These are phyloP conservation scores for Andricus grossulariae DNA, from an alignment of 1,140 invertebrate species.

Conservation along the genomic window DNA sequence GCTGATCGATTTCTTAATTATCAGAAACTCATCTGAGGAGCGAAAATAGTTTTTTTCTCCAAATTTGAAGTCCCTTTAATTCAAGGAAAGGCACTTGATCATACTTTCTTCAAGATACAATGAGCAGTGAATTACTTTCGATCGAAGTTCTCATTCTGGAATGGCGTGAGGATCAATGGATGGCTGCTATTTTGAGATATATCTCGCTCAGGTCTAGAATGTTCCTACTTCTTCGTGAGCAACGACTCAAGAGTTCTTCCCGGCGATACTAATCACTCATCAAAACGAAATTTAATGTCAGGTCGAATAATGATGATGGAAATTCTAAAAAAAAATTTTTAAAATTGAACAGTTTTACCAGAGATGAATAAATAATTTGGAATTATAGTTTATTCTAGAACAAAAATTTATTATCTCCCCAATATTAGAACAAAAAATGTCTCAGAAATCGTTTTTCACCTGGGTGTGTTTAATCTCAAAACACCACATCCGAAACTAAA, in stretches of 20 bases:
- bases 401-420: not conserved
- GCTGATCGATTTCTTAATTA: not conserved
- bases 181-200: constrained; percentile 62
- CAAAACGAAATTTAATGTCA: constrained; percentile 38
- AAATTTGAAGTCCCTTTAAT: not conserved
- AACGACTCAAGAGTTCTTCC: constrained; percentile 46
- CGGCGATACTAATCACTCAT: constrained; percentile 45
- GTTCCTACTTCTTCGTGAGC: constrained; percentile 46
- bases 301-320: not conserved
- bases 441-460: not conserved
- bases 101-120: not conserved
- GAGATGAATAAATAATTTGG: not conserved
- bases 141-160: constrained; percentile 50
- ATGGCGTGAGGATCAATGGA: constrained; percentile 57
- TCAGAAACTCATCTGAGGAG: constrained; percentile 3
- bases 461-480: not conserved
- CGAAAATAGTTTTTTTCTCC: not conserved
- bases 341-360: not conserved
- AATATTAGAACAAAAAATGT: not conserved
- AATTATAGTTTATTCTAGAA: not conserved
- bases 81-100: not conserved
- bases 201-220: constrained; percentile 52
- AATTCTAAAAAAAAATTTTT: not conserved
- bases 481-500: not conserved
- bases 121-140: constrained; percentile 47